A percentile compares a stretch with the other conserved stretches of the same genome.
phyloP scores from a whole-genome alignment of 37 sponge, comb jelly and placozoan genomes.

The Axinella damicornis region DNA sequence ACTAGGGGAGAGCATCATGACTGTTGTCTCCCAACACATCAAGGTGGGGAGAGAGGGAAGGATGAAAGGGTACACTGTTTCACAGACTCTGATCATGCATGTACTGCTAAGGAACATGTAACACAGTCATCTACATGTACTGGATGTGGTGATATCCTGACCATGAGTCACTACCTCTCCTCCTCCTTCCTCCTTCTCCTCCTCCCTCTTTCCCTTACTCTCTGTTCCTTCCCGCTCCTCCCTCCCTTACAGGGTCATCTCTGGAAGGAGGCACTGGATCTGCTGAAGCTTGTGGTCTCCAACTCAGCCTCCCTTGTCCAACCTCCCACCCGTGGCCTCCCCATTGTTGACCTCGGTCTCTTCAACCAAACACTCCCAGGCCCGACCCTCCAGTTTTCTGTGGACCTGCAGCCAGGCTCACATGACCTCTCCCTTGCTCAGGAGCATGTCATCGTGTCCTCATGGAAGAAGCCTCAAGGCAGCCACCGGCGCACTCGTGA shows the following conservation, averaged over 20 bases:
- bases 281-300: constrained; percentile 62
- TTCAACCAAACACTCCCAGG: constrained; percentile 85
- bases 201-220: no score
- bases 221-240: no score
- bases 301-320: constrained; percentile 76
- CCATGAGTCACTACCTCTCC: no score
- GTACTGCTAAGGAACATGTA: no score
- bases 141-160: no score
- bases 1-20: constrained; percentile 39
- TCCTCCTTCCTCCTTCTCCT: no score
- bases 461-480: constrained; percentile 69
- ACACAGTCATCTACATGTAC: no score
- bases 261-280: constrained; percentile 70
- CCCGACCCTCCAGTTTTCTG: constrained; percentile 79
- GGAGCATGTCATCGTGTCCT: constrained; percentile 3
- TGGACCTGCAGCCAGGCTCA: constrained; percentile 64
- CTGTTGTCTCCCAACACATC: constrained; percentile 51
- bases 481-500: constrained; percentile 75
- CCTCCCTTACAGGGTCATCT: constrained; percentile 41
- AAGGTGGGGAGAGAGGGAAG: constrained; percentile 58
- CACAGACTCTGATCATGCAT: no score
- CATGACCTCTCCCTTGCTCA: constrained; percentile 57
- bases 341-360: constrained; percentile 67
- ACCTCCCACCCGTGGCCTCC: constrained; percentile 71
- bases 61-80: no score